Percentiles rank a stretch among this genome's conserved stretches.
These are phyloP conservation scores for Paraescarpia echinospica DNA, from an alignment of 1,140 invertebrate genomes.

Conservation along the genomic window DNA sequence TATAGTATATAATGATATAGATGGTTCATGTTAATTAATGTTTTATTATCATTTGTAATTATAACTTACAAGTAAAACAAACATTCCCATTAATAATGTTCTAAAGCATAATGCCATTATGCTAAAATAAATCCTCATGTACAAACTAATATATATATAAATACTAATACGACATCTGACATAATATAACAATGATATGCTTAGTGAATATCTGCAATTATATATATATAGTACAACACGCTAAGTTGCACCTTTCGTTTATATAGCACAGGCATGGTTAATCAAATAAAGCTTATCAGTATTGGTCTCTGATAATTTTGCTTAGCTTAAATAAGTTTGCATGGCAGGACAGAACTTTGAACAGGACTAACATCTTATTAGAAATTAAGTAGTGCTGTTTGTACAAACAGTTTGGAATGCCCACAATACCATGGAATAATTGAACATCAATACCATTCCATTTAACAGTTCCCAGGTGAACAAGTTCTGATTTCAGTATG, in stretches of 20 bases:
- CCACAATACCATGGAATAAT: no score
- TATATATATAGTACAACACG: no score
- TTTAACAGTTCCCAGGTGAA: not conserved
- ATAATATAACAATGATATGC: not conserved
- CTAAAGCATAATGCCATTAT: no score
- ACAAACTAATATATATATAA: not conserved
- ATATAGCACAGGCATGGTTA: no score
- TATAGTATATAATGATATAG: not conserved
- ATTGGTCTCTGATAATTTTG: no score
- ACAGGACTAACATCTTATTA: not conserved
- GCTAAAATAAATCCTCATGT: not conserved
- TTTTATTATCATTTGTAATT: no score
- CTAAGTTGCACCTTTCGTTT: no score
- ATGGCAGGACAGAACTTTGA: not conserved
- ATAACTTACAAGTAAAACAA: not conserved
- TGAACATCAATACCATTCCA: not conserved
- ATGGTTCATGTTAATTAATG: not conserved
- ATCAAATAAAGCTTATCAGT: no score
- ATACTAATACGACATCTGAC: not conserved
- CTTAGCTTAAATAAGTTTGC: not conserved
- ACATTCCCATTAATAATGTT: no score
- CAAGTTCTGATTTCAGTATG: not conserved
- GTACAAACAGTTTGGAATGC: not conserved
- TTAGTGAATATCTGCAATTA: no score
- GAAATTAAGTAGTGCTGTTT: not conserved